Evolutionary conservation across 2,888 invertebrate genomes (phyloP).

Genomic region (Lissonota sp.): DNA sequence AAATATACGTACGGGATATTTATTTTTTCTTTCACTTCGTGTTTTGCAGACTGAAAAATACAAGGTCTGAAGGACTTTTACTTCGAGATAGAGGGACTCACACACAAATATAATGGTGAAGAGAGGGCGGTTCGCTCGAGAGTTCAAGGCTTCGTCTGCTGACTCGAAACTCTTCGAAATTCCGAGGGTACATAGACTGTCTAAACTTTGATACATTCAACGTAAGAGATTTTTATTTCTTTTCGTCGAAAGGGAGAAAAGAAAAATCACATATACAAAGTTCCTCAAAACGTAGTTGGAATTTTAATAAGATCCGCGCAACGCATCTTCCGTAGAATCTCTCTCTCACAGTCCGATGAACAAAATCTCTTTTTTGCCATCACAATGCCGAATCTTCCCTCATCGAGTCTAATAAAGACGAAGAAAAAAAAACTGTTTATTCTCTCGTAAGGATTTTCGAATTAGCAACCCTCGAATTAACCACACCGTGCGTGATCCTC

Average conservation of each 20-base stretch:
- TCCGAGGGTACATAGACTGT: slow-evolving; percentile 15
- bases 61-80: slow-evolving; percentile 27
- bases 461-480: slow-evolving; percentile 50
- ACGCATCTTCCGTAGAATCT: neutral
- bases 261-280: slow-evolving; percentile 44
- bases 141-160: slow-evolving; percentile 51
- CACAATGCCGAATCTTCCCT: neutral
- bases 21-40: slow-evolving; percentile 27
- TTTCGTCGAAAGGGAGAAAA: neutral
- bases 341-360: slow-evolving; percentile 30
- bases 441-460: slow-evolving; percentile 7
- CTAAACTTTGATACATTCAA: slow-evolving; percentile 29
- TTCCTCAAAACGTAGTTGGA: slow-evolving; percentile 26
- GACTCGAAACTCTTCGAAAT: slow-evolving; percentile 39
- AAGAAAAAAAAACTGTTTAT: neutral
- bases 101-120: neutral
- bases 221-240: slow-evolving; percentile 7
- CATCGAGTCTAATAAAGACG: slow-evolving; percentile 20
- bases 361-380: slow-evolving; percentile 18
- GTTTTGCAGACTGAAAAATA: slow-evolving; percentile 47
- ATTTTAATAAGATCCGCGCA: slow-evolving; percentile 48
- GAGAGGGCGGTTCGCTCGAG: slow-evolving; percentile 3
- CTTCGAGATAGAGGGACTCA: neutral
- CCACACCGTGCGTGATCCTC: neutral
- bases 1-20: slow-evolving; percentile 20